Evolutionary conservation across 1,140 invertebrate genomes (phyloP).

Genomic region (Nilaparvata lugens): DNA sequence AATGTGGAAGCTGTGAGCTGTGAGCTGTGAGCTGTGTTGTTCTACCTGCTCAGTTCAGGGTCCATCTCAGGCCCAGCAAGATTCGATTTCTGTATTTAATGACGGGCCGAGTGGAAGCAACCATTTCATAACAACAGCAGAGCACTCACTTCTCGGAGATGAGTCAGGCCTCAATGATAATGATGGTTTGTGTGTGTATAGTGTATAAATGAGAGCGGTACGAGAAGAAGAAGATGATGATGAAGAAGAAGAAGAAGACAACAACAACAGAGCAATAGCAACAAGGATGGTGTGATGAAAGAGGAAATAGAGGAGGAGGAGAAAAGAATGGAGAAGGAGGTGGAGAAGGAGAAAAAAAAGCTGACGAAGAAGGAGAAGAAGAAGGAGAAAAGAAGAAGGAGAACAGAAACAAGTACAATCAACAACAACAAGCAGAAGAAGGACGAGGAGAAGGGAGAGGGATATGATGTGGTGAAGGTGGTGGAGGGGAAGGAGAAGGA

Average conservation of each 20-base stretch:
- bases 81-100: neutral
- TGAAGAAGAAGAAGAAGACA: neutral
- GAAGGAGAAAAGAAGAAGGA: too few species aligned
- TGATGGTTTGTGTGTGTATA: neutral
- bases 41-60: neutral
- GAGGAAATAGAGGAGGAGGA: too few species aligned
- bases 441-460: too few species aligned
- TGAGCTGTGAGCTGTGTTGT: neutral
- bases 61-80: neutral
- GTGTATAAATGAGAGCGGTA: neutral
- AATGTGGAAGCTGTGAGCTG: neutral
- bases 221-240: neutral
- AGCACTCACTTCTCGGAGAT: neutral
- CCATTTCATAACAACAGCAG: neutral
- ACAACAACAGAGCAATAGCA: neutral
- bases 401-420: conserved; percentile 8
- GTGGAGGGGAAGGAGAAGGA: too few species aligned
- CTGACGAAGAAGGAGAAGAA: too few species aligned
- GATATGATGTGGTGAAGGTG: too few species aligned
- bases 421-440: too few species aligned
- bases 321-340: too few species aligned
- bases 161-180: neutral
- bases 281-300: too few species aligned
- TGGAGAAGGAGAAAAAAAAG: too few species aligned
- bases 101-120: neutral